Base-by-base conservation (phyloP, 2,888 invertebrate species). In the Drosophila neotestacea region DNA sequence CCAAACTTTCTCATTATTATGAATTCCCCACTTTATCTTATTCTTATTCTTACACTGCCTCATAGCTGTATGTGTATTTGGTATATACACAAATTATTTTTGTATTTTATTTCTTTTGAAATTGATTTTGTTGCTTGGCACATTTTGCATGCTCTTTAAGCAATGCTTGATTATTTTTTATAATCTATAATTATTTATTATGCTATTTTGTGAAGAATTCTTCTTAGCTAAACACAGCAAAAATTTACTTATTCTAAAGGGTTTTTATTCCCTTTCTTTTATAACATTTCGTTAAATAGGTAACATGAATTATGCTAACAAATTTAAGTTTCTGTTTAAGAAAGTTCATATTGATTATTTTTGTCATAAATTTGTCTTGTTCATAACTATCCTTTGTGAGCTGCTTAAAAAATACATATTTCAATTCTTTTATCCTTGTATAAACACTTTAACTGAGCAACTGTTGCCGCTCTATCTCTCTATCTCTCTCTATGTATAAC, bases 71-170 rank as follows among this genome's bases (percentile, higher is more conserved):
- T 30, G 46, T 47, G 73, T 16, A 54, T 41, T 34, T 36, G 22
- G 11, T 44, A 46, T 32, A 46, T 55, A 46, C 32, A 38, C 62
- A 44, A 58, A 63, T 59, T 71, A 41, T 52, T 32, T 27, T 62
- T 32, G 30, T 46, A 38, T 46, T 30, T 36, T 48, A 28, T 42
- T 51, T 47, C 22, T 22, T 32, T 50, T 50, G 59, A 55, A 60
- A 47, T 59, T 73, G 28, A 32, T 46, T 62, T 65, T 48, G 36
- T 70, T 66, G 47, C 80, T 77, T 77, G 76, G 77, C 81, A 77
- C 81, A 80, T 62, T 60, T 59, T 7, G 61, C 70, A 65, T 38
- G 74, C 74, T 63, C 22, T 16, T 58, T 30, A 11, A 32, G 74
- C 71, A 58, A 54, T 62, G 67, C 60, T 60, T 65, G 7, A 54